A percentile compares a stretch with the other conserved stretches of the same genome.
phyloP scores from a whole-genome alignment of 2,888 invertebrate species.

The Mesochorus sp. region DNA sequence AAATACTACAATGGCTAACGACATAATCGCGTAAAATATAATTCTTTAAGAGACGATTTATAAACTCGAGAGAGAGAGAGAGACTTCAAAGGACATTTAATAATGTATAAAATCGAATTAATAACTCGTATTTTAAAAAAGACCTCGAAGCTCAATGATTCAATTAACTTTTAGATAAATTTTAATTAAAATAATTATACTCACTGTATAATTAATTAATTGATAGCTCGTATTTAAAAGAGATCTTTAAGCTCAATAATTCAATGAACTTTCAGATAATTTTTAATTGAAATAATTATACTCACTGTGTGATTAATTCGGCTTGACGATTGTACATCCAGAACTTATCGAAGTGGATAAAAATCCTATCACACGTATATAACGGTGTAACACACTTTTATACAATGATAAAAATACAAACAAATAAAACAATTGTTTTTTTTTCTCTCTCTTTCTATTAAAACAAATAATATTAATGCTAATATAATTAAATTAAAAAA shows the following conservation, averaged over 20 bases:
- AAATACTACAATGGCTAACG: not conserved
- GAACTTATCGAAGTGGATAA: conserved; percentile 42
- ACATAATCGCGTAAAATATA: not conserved
- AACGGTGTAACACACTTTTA: conserved; percentile 23
- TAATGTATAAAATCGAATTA: too few relatives aligned
- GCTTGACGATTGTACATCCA: conserved; percentile 57
- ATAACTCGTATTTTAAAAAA: too few relatives aligned
- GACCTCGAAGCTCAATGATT: too few relatives aligned
- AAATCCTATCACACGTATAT: conserved; percentile 47
- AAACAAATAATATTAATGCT: conserved; percentile 19
- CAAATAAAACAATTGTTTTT: not conserved
- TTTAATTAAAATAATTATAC: conserved; percentile 7
- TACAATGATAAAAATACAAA: conserved; percentile 7
- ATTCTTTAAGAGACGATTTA: too few relatives aligned
- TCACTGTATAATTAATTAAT: conserved; percentile 47
- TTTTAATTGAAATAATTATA: not conserved
- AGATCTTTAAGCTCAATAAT: too few relatives aligned
- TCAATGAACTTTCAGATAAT: not conserved
- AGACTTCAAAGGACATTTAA: too few relatives aligned
- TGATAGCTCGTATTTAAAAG: too few relatives aligned
- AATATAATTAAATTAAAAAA: conserved; percentile 37
- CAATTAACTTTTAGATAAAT: not conserved
- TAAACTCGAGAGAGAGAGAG: too few relatives aligned
- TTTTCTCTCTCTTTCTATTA: too few relatives aligned
- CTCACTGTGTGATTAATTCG: conserved; percentile 47